phyloP scores from a whole-genome alignment of 2,888 invertebrate species.

The Meganola albula region DNA sequence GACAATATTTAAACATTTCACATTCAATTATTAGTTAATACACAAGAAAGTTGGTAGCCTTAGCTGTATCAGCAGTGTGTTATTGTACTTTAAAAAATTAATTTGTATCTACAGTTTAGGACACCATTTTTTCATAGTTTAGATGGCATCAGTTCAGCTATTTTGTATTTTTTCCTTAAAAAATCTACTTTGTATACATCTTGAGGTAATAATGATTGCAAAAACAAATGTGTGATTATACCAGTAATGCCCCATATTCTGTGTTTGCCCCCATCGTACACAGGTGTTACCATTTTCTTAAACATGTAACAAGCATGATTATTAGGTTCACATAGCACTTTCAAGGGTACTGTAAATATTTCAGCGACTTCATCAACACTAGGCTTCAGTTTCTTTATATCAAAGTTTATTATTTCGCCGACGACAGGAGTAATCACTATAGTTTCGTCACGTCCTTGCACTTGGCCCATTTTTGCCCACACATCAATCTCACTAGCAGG shows the following conservation, averaged over 20 bases:
- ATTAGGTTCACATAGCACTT: slow-evolving; percentile 78
- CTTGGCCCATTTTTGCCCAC: slow-evolving; percentile 77
- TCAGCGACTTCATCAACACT: slow-evolving; percentile 87
- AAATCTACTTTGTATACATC: slow-evolving; percentile 47
- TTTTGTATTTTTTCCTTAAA: slow-evolving; percentile 37
- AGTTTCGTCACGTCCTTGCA: slow-evolving; percentile 51
- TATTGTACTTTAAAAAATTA: too few relatives aligned
- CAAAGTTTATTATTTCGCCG: slow-evolving; percentile 74
- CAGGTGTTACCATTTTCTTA: slow-evolving; percentile 66
- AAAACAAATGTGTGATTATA: slow-evolving; percentile 83
- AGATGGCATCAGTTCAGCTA: slow-evolving; percentile 51
- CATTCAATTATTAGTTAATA: too few relatives aligned
- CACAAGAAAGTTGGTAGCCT: too few relatives aligned
- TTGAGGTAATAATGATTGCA: slow-evolving; percentile 49
- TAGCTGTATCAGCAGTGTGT: too few relatives aligned
- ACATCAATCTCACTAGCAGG: slow-evolving; percentile 77
- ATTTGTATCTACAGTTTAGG: slow-evolving; percentile 14
- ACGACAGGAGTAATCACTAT: slow-evolving; percentile 85
- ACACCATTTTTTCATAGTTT: slow-evolving; percentile 46
- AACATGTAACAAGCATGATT: slow-evolving; percentile 82
- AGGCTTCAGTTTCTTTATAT: slow-evolving; percentile 69
- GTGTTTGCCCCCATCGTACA: slow-evolving; percentile 72
- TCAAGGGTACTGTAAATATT: slow-evolving; percentile 83
- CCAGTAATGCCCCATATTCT: slow-evolving; percentile 89
- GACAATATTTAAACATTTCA: too few relatives aligned